Percentiles rank a stretch among this genome's conserved stretches.
Evolutionary conservation across 2,797 vertebrate genomes (phyloP).

Genomic region (Mus caroli): DNA sequence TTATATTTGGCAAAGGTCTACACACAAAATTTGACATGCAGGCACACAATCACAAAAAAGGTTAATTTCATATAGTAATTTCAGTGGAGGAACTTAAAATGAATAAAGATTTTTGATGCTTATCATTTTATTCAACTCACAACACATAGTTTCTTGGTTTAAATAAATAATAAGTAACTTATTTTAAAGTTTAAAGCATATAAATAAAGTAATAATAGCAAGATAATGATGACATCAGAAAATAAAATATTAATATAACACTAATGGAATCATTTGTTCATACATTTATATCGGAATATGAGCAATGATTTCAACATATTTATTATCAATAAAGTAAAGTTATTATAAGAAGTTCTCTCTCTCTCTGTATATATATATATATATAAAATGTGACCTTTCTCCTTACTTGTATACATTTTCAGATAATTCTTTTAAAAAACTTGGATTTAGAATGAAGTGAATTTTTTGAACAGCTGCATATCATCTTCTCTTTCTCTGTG

Average conservation of each 20-base stretch:
- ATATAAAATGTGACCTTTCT: not conserved
- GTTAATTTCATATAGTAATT: not conserved
- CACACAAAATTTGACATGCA: not conserved
- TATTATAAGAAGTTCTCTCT: not conserved
- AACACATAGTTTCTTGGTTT: accelerated
- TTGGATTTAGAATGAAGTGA: slow-evolving; percentile 78
- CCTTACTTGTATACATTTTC: not conserved
- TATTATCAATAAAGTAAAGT: not conserved
- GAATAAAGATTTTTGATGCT: not conserved
- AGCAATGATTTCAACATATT: not conserved
- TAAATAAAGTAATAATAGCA: not conserved
- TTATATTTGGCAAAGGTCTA: not conserved
- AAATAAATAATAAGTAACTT: not conserved
- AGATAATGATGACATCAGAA: not conserved
- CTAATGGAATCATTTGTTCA: not conserved
- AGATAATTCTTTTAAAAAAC: not conserved
- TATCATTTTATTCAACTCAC: not conserved
- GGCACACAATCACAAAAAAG: not conserved
- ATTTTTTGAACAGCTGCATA: slow-evolving; percentile 82
- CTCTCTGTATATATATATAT: too few species aligned
- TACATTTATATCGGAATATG: accelerated
- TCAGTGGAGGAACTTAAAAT: not conserved
- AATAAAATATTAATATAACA: not conserved
- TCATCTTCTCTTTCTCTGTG: slow-evolving; percentile 79
- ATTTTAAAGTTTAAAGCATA: not conserved